These are phyloP conservation scores for Sminthurinus aureus DNA, from an alignment of 2,888 invertebrate species.

Conservation along the genomic window DNA sequence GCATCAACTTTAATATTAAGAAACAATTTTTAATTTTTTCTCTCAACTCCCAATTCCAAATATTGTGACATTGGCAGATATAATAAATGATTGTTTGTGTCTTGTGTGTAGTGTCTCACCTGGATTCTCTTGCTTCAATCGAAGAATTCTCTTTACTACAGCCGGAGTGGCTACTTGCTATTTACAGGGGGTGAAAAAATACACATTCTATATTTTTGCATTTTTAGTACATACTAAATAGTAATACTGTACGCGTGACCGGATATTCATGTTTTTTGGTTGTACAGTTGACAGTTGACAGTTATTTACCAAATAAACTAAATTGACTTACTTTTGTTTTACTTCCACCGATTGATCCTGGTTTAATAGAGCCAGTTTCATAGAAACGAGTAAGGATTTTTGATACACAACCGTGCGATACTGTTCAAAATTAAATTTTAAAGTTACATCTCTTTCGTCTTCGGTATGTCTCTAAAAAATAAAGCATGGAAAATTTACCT, in stretches of 20 bases:
- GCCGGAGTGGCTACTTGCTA: conserved; percentile 97
- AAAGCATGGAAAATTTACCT: not conserved
- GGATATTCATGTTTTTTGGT: too few species aligned
- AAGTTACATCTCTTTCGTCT: too few species aligned
- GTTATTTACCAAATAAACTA: not conserved
- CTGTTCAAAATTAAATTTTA: conserved; percentile 62
- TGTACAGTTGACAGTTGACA: too few species aligned
- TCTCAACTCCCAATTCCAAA: too few species aligned
- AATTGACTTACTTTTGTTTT: conserved; percentile 81
- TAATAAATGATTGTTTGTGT: too few species aligned
- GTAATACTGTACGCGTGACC: too few species aligned
- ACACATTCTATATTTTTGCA: not conserved
- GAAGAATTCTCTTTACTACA: conserved; percentile 92
- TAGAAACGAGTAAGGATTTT: conserved; percentile 96
- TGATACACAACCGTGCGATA: conserved; percentile 96
- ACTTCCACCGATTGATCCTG: conserved; percentile 93
- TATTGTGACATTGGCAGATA: too few species aligned
- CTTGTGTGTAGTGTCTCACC: conserved; percentile 64
- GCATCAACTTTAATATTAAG: too few species aligned
- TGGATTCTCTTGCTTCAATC: conserved; percentile 93
- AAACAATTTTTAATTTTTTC: too few species aligned
- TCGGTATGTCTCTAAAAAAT: too few species aligned
- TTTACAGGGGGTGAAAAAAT: not conserved
- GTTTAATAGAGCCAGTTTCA: conserved; percentile 95
- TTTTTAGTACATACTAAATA: too few species aligned